Conservation (phyloP, 2,797 vertebrate species). For the Lates japonicus region DNA sequence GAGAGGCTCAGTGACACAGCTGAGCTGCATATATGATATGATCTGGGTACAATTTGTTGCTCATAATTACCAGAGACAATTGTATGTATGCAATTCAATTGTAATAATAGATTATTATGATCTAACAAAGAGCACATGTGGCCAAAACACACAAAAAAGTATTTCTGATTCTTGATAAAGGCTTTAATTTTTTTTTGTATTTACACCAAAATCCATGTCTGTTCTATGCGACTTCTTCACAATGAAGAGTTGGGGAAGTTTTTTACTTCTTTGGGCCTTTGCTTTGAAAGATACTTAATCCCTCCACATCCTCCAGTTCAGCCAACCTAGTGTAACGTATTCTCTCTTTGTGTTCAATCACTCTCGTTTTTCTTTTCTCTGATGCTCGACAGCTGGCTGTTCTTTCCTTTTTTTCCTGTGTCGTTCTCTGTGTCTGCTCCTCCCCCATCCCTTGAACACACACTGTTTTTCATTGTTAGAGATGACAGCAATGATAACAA, state of each 20-base stretch:
- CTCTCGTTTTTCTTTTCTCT: slow-evolving; percentile 72
- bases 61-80: slow-evolving; percentile 10
- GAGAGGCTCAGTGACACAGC: slow-evolving; percentile 19
- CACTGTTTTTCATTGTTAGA: slow-evolving; percentile 84
- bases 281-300: slow-evolving; percentile 58
- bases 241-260: slow-evolving; percentile 22
- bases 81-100: neutral
- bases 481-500: slow-evolving; percentile 85
- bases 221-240: neutral
- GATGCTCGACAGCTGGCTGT: slow-evolving; percentile 77
- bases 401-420: slow-evolving; percentile 81
- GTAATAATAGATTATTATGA: neutral
- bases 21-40: neutral
- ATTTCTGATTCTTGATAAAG: neutral
- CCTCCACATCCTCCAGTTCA: slow-evolving; percentile 59
- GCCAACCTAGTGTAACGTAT: slow-evolving; percentile 59
- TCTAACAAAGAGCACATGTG: slow-evolving; percentile 6
- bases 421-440: slow-evolving; percentile 71
- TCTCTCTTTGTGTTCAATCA: slow-evolving; percentile 69
- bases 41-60: slow-evolving; percentile 41
- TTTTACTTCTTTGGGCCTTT: slow-evolving; percentile 18
- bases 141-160: slow-evolving; percentile 2
- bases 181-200: slow-evolving; percentile 5
- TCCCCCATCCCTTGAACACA: slow-evolving; percentile 80
- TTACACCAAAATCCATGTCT: slow-evolving; percentile 1